phyloP scores from a whole-genome alignment of 2,888 invertebrate species.

The Xanthia togata region DNA sequence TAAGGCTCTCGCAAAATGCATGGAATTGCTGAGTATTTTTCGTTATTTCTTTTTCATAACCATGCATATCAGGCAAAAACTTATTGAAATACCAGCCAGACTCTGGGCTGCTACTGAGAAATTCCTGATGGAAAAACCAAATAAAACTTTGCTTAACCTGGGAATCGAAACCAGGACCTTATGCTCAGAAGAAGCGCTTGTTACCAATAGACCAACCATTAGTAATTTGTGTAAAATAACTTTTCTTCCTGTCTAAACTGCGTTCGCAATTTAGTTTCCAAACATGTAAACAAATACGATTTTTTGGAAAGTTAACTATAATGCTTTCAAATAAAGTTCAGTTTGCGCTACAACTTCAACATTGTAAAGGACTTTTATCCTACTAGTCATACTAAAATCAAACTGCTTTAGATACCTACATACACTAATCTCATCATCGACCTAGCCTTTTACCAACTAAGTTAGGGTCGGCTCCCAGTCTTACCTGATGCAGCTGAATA shows the following conservation, averaged over 20 bases:
- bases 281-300: background rate
- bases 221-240: background rate
- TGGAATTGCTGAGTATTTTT: too few relatives aligned
- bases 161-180: background rate
- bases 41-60: background rate
- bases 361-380: background rate
- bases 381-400: too few relatives aligned
- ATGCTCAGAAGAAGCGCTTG: too few relatives aligned
- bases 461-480: too few relatives aligned
- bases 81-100: background rate
- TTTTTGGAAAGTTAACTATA: background rate
- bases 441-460: too few relatives aligned
- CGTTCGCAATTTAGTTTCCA: background rate
- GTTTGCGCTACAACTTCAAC: background rate
- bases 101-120: too few relatives aligned
- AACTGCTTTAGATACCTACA: too few relatives aligned
- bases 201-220: background rate
- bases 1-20: background rate
- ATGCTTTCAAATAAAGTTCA: background rate
- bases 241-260: background rate
- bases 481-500: too few relatives aligned
- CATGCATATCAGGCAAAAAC: too few relatives aligned
- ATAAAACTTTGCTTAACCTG: background rate
- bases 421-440: too few relatives aligned
- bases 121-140: background rate